Evolutionary conservation across 2,113 vertebrate genomes (phyloP).

Genomic region (Enhydra lutris): DNA sequence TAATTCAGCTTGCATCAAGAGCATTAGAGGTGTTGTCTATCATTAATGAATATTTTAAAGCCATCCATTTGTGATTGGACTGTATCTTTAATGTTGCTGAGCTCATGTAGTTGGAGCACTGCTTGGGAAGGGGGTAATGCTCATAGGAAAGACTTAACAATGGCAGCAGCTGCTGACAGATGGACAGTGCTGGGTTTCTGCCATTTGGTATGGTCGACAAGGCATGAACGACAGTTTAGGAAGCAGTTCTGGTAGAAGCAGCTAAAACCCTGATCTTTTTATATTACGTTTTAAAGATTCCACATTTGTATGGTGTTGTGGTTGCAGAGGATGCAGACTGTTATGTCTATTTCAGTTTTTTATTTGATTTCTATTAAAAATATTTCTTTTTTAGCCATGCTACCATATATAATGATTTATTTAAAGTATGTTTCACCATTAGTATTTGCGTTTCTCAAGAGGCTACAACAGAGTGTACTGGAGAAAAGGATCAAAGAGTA

Average conservation of each 20-base stretch:
- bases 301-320: background rate
- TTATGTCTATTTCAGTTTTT: background rate
- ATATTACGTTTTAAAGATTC: background rate
- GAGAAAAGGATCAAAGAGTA: background rate
- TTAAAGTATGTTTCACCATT: background rate
- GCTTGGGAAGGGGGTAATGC: background rate
- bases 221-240: background rate
- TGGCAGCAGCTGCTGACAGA: background rate
- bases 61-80: background rate
- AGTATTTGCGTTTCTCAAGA: background rate
- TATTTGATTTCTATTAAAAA: background rate
- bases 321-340: background rate
- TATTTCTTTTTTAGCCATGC: background rate
- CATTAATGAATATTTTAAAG: background rate
- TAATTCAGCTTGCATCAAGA: background rate
- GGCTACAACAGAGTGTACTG: background rate
- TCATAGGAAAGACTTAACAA: background rate
- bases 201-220: background rate
- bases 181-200: background rate
- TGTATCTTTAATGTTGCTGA: background rate
- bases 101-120: background rate
- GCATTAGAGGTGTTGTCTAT: background rate
- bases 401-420: background rate
- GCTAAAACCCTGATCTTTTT: background rate
- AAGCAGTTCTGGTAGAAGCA: background rate